A percentile compares a stretch with the other conserved stretches of the same genome.
phyloP scores from a whole-genome alignment of 2,888 invertebrate genomes.

The Tridacna crocea region DNA sequence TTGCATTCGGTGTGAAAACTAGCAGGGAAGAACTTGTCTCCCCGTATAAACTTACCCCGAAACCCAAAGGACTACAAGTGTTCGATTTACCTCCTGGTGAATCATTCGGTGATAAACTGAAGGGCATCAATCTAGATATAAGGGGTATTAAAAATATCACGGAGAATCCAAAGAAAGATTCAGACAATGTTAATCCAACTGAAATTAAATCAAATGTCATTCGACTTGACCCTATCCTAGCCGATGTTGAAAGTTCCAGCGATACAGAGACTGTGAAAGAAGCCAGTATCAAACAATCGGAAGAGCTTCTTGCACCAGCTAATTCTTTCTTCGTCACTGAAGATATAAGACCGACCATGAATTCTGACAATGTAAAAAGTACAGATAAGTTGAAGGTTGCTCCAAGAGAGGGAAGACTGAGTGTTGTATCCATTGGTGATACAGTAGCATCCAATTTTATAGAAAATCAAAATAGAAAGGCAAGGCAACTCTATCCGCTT shows the following conservation, averaged over 20 bases:
- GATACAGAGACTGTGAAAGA: background rate
- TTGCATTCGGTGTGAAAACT: constrained; percentile 63
- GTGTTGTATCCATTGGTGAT: constrained; percentile 59
- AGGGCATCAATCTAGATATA: constrained; percentile 1
- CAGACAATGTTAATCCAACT: background rate
- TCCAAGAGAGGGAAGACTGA: constrained; percentile 30
- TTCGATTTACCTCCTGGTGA: background rate
- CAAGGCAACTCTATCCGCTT: constrained; percentile 58
- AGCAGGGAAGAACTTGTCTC: constrained; percentile 27
- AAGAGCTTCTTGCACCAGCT: constrained; percentile 30
- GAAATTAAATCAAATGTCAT: constrained; percentile 15
- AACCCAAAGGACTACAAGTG: constrained; percentile 23
- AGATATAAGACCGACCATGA: background rate
- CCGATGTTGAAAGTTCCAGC: constrained; percentile 15
- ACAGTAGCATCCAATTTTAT: constrained; percentile 37
- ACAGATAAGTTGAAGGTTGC: background rate
- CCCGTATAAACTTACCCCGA: constrained; percentile 51
- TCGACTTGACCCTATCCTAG: constrained; percentile 40
- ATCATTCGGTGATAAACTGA: background rate
- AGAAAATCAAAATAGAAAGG: constrained; percentile 40
- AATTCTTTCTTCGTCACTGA: constrained; percentile 34
- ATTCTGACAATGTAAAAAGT: background rate
- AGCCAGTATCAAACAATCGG: constrained; percentile 1
- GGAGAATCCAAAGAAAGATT: constrained; percentile 16
- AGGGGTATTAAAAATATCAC: constrained; percentile 6